Percentiles rank a stretch among this genome's conserved stretches.
Evolutionary conservation across 2,113 vertebrate genomes (phyloP).

Genomic region (Zootoca vivipara): DNA sequence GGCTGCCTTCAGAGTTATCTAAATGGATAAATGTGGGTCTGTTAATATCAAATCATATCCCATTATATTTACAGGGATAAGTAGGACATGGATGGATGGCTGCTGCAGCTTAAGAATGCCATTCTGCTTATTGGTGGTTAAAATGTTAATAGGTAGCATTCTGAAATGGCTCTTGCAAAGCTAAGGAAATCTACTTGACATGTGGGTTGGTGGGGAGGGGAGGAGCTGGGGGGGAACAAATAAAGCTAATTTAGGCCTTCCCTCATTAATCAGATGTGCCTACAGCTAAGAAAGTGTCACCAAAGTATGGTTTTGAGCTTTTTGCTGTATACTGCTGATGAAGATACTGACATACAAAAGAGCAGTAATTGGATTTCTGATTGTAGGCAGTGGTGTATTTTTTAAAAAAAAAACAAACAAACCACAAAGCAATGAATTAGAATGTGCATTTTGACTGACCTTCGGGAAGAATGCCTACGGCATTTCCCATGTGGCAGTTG

Average conservation of each 20-base stretch:
- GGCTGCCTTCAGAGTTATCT: conserved; percentile 4
- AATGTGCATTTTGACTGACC: conserved; percentile 64
- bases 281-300: conserved; percentile 67
- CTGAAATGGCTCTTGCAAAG: conserved; percentile 54
- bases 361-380: conserved; percentile 65
- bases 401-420: neutral
- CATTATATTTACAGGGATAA: conserved; percentile 72
- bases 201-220: neutral
- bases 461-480: conserved; percentile 58
- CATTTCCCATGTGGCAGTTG: conserved; percentile 54
- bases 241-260: conserved; percentile 73
- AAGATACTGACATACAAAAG: conserved; percentile 68
- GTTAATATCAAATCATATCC: conserved; percentile 71
- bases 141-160: conserved; percentile 65
- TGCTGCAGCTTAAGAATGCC: conserved; percentile 43
- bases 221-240: neutral
- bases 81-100: conserved; percentile 62
- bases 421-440: conserved; percentile 32
- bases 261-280: conserved; percentile 77
- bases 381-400: conserved; percentile 29
- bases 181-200: conserved; percentile 56
- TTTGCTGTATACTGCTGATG: conserved; percentile 56
- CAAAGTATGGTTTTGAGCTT: conserved; percentile 64
- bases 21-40: conserved; percentile 55
- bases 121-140: conserved; percentile 56